Conservation (phyloP, 2,888 invertebrate species). For the Euplagia quadripunctaria region DNA sequence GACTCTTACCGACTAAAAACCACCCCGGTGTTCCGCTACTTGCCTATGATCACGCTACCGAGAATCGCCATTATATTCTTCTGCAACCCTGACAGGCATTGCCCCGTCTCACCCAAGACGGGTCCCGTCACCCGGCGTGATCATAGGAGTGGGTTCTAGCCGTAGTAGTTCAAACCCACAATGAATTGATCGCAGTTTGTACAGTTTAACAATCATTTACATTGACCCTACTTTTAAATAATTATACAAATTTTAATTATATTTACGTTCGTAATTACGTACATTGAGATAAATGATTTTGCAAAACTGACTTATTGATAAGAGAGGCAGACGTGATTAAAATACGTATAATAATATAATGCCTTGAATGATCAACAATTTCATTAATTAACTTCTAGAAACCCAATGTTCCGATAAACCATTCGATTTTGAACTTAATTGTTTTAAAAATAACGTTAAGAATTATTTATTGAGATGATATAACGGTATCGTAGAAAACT, state of each 20-base stretch:
- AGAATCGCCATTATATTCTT: too few species aligned
- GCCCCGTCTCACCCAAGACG: too few species aligned
- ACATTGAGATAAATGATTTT: constrained; percentile 47
- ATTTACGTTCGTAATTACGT: constrained; percentile 44
- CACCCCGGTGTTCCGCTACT: too few species aligned
- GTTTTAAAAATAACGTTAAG: constrained; percentile 11
- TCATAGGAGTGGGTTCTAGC: too few species aligned
- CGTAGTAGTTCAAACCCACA: too few species aligned
- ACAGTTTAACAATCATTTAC: constrained; percentile 6
- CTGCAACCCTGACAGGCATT: too few species aligned
- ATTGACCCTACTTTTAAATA: constrained; percentile 39
- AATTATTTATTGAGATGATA: constrained; percentile 11
- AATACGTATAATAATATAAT: constrained; percentile 35
- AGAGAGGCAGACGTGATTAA: constrained; percentile 46
- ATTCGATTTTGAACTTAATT: constrained; percentile 37
- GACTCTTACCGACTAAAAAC: too few species aligned
- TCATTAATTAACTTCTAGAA: constrained; percentile 54
- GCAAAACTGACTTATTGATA: constrained; percentile 45
- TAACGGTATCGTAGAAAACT: constrained; percentile 25
- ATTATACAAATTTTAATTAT: constrained; percentile 32
- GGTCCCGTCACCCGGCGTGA: too few species aligned
- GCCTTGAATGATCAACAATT: constrained; percentile 43
- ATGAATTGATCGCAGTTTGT: too few species aligned
- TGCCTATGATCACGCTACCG: too few species aligned
- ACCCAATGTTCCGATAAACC: constrained; percentile 17